Evolutionary conservation across 2,113 vertebrate genomes (phyloP), one percentile per base, ranked within the genome.

Genomic region (Prunella himalayana): DNA sequence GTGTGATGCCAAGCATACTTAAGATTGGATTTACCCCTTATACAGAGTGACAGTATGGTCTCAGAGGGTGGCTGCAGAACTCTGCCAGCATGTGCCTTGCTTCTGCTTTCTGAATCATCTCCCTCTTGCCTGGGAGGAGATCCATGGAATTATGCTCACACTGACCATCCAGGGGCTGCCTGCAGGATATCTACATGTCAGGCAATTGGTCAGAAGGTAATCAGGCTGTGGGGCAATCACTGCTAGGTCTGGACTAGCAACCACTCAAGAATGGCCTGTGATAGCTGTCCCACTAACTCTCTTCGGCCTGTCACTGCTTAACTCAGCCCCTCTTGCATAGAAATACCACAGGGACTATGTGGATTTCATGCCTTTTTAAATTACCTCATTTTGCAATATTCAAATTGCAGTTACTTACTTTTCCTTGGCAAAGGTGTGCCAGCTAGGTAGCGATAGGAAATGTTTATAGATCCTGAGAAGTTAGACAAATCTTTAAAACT

Each of bases 391-490:
- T 82, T 33, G 54, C 81, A 81, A 94, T 71, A 93, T 76, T 79
- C 57, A 90, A 53, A 80, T 82, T 69, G 21, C 45, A 71, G 49
- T 86, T 97, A 98, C 98, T 97, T 98, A 99, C 99, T 99, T 97
- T 99, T 99, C 88, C 99, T 98, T 73, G 98, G 98, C 92, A 99
- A 96, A 96, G 99, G 98, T n/a, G 98, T 98, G 47, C 99, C 99
- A 88, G 99, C 99, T 82, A 99, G 98, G 95, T 98, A 99, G 64
- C 98, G 99, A 95, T 99, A 99, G 45, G 99, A 99, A 88, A 99
- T 99, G 77, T 99, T 99, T 91, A 99, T 99, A 79, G 98, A 98
- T 97, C 99, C 99, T 88, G 99, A 99, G 97, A 99, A 99, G 97
- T 99, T 99, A 69, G 99, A 99, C 80, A 99, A 97, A 92, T 99